phyloP scores from a whole-genome alignment of 2,888 invertebrate species.

The Doris montereyensis region DNA sequence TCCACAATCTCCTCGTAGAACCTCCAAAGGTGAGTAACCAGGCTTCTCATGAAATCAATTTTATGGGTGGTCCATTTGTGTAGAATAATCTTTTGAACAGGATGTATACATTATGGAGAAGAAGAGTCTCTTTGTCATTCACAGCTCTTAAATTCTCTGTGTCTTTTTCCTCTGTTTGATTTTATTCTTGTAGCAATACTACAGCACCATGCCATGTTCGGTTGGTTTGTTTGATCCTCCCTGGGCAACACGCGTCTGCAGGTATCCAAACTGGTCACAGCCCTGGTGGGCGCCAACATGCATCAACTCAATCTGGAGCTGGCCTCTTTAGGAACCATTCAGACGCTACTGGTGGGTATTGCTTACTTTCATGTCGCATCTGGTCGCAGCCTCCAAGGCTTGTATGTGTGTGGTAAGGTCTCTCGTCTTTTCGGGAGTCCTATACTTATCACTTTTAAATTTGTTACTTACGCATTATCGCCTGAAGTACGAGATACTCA shows the following conservation, averaged over 20 bases:
- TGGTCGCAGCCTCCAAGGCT: too few relatives aligned
- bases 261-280: slow-evolving; percentile 84
- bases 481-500: too few relatives aligned
- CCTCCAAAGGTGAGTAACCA: slow-evolving; percentile 82
- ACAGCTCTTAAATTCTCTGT: neutral
- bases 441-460: too few relatives aligned
- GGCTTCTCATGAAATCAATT: too few relatives aligned
- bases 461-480: too few relatives aligned
- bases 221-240: slow-evolving; percentile 83
- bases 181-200: slow-evolving; percentile 69
- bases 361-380: too few relatives aligned
- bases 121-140: neutral
- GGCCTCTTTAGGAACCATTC: slow-evolving; percentile 76
- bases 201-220: slow-evolving; percentile 79
- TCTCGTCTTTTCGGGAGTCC: too few relatives aligned
- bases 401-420: too few relatives aligned
- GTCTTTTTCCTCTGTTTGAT: neutral
- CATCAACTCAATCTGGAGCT: slow-evolving; percentile 81
- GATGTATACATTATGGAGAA: neutral
- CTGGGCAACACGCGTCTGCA: slow-evolving; percentile 86
- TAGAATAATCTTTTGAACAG: too few relatives aligned
- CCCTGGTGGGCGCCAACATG: slow-evolving; percentile 82
- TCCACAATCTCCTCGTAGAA: slow-evolving; percentile 80
- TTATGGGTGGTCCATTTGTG: neutral
- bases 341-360: slow-evolving; percentile 76